phyloP scores from a whole-genome alignment of 1,140 invertebrate species.

The Antheraea pernyi region DNA sequence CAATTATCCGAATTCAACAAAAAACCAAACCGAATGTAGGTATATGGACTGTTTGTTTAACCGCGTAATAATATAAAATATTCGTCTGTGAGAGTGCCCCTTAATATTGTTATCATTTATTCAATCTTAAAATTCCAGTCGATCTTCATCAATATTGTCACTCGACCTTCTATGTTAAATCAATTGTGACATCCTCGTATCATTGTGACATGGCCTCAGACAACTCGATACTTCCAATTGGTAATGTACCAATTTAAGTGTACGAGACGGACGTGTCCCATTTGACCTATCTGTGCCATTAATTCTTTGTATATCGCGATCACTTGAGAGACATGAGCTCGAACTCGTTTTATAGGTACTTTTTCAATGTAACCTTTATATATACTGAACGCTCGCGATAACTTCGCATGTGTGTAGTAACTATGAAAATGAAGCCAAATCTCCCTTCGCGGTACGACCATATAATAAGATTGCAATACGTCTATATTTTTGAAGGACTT shows the following conservation, averaged over 20 bases:
- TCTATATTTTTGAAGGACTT: too few relatives aligned
- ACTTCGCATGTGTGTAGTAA: too few relatives aligned
- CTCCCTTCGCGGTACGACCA: too few relatives aligned
- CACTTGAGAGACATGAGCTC: not conserved
- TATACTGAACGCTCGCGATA: too few relatives aligned
- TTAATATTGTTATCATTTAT: not conserved
- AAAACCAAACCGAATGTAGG: too few relatives aligned
- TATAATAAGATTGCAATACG: too few relatives aligned
- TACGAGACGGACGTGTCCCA: constrained; percentile 2
- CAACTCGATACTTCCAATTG: constrained; percentile 4
- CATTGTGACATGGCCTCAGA: constrained; percentile 3
- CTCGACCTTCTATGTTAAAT: constrained; percentile 1
- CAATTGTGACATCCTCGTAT: constrained; percentile 4
- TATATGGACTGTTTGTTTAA: too few relatives aligned
- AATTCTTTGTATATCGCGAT: not conserved
- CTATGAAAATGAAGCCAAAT: too few relatives aligned
- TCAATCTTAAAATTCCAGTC: not conserved
- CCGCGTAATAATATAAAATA: too few relatives aligned
- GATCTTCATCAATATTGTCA: not conserved
- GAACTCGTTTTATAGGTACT: constrained; percentile 1
- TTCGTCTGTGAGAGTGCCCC: too few relatives aligned
- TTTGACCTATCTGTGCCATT: constrained; percentile 15
- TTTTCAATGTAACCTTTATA: constrained; percentile 5
- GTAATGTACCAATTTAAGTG: constrained; percentile 4
- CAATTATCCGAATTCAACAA: too few relatives aligned